Evolutionary conservation across 2,888 invertebrate genomes (phyloP).

Genomic region (Metellina segmentata): DNA sequence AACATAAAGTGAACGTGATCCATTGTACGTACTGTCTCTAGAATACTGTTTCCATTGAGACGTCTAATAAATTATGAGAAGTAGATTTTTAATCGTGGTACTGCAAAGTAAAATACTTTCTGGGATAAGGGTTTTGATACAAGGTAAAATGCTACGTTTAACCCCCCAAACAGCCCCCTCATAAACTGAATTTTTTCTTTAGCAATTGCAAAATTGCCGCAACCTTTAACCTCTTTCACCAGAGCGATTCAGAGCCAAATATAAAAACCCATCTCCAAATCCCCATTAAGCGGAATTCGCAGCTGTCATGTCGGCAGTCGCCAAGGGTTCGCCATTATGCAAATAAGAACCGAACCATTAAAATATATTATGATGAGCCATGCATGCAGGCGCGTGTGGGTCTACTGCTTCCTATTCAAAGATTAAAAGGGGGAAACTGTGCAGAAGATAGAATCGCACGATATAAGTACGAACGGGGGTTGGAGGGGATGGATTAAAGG

Average conservation of each 20-base stretch:
- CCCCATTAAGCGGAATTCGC: constrained; percentile 45
- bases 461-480: neutral
- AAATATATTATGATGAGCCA: constrained; percentile 73
- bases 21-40: too few relatives aligned
- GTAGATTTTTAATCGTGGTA: too few relatives aligned
- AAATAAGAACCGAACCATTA: constrained; percentile 69
- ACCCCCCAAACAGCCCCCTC: too few relatives aligned
- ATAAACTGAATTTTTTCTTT: too few relatives aligned
- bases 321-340: constrained; percentile 73
- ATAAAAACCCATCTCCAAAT: neutral
- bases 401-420: constrained; percentile 55
- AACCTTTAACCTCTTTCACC: neutral
- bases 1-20: too few relatives aligned
- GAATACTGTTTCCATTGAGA: too few relatives aligned
- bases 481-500: constrained; percentile 8
- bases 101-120: too few relatives aligned
- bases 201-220: neutral
- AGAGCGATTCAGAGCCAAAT: constrained; percentile 40
- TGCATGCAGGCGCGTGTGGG: constrained; percentile 47
- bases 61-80: too few relatives aligned
- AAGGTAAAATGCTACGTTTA: too few relatives aligned
- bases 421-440: constrained; percentile 24
- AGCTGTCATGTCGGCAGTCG: constrained; percentile 65
- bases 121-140: too few relatives aligned
- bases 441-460: constrained; percentile 19